These are phyloP conservation scores for Diabrotica virgifera DNA, from an alignment of 1,140 invertebrate species.

Conservation along the genomic window DNA sequence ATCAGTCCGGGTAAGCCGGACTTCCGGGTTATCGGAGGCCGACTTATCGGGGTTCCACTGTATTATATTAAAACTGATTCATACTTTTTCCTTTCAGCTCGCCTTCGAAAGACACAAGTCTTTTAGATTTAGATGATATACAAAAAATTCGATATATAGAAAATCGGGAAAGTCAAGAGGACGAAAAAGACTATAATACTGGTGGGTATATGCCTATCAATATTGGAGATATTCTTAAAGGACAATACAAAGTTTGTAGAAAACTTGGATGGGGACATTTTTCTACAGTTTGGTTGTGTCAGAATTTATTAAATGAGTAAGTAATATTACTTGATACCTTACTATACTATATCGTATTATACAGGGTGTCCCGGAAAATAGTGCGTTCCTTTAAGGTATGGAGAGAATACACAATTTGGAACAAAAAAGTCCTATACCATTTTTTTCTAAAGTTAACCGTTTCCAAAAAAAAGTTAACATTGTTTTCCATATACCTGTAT, in stretches of 20 bases:
- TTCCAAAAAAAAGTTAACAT: too few relatives aligned
- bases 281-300: constrained; percentile 97
- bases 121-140: constrained; percentile 36
- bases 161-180: constrained; percentile 66
- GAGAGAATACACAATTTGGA: too few relatives aligned
- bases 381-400: too few relatives aligned
- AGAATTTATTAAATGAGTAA: constrained; percentile 72
- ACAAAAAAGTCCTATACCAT: too few relatives aligned
- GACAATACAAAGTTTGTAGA: constrained; percentile 89
- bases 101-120: constrained; percentile 35
- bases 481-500: too few relatives aligned
- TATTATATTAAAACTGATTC: constrained; percentile 8
- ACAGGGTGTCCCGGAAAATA: too few relatives aligned
- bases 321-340: constrained; percentile 34
- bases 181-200: constrained; percentile 87
- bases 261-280: constrained; percentile 98
- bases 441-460: too few relatives aligned
- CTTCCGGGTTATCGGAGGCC: too few relatives aligned
- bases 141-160: constrained; percentile 37
- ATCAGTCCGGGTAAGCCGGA: too few relatives aligned
- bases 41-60: too few relatives aligned
- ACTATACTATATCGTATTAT: too few relatives aligned
- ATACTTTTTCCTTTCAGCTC: constrained; percentile 28
- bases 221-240: constrained; percentile 88
- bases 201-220: constrained; percentile 96